Percentiles rank a stretch among this genome's conserved stretches.
These are phyloP conservation scores for Anoplolepis gracilipes DNA, from an alignment of 1,140 invertebrate genomes.

Conservation along the genomic window DNA sequence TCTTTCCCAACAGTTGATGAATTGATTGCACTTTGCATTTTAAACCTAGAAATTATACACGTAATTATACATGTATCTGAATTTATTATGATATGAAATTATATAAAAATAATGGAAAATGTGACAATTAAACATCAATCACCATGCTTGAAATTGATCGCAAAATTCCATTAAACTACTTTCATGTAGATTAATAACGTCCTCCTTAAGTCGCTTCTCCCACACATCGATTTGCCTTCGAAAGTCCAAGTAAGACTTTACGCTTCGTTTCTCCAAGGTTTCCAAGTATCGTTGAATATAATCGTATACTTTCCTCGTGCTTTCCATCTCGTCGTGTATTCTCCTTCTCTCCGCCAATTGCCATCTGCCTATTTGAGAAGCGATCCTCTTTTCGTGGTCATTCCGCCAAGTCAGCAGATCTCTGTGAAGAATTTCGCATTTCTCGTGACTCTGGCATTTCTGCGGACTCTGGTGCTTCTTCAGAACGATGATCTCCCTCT, in stretches of 20 bases:
- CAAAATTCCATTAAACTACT: conserved; percentile 57
- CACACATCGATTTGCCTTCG: conserved; percentile 71
- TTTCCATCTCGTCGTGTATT: conserved; percentile 55
- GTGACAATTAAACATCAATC: not conserved
- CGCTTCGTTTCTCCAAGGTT: conserved; percentile 67
- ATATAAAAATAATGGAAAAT: not conserved
- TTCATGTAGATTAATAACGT: conserved; percentile 66
- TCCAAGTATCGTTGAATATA: conserved; percentile 68
- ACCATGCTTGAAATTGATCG: conserved; percentile 61
- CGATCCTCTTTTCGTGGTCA: conserved; percentile 62
- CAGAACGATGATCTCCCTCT: conserved; percentile 60
- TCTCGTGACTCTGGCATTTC: conserved; percentile 54
- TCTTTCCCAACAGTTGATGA: not conserved
- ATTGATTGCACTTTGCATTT: conserved; percentile 20
- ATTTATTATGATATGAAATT: not conserved
- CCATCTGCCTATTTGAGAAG: conserved; percentile 61
- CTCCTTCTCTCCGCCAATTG: conserved; percentile 61
- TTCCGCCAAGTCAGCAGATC: conserved; percentile 66
- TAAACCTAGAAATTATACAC: conserved; percentile 11
- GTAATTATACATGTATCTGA: not conserved
- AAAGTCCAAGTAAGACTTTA: conserved; percentile 69
- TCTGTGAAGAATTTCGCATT: conserved; percentile 49
- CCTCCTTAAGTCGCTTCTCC: conserved; percentile 63
- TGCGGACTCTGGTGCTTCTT: conserved; percentile 63
- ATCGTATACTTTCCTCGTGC: conserved; percentile 64